Base-by-base conservation (phyloP, 2,113 vertebrate genomes). In the Callionymus lyra region DNA sequence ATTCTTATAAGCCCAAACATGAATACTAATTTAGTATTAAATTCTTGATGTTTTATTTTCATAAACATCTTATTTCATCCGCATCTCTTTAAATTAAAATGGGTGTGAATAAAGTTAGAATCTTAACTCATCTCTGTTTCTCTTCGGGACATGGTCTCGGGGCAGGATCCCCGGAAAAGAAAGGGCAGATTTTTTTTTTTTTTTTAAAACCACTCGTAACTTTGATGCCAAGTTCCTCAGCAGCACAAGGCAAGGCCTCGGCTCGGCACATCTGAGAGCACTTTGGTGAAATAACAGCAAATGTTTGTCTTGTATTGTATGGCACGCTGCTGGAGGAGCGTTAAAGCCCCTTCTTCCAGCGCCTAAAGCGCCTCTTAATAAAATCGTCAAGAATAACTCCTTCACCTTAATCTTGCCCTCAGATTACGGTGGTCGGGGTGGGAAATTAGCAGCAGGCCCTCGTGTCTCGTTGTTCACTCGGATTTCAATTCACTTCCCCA, bases 291-390 rank as follows among this genome's bases (percentile, higher is more conserved):
- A 87, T 85, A 87, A 88, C 84, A 85, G 77, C 82, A 84, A 82
- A 82, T 85, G 83, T 86, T 89, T 87, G 80, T 86, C 79, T 88
- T 86, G 84, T 86, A 88, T 87, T 85, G 82, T 83, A 84, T 87
- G 85, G 85, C 86, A 82, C 56, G 76, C 78, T 83, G 84, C 86
- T 81, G 74, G 77, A 76, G 70, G 82, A 85, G 82, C 76, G 78
- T 73, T 83, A 86, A 88, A 83, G 68, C 85, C 84, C 74, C 74
- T 84, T 85, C 80, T 85, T 77, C 82, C 68, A 79, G 59, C 51
- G 82, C 84, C 84, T 71, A 77, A 61, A 83, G 83, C 80, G 14
- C 78, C 79, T 79, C 83, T 86, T 87, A 87, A 88, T 88, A 86
- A 86, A 86, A 86, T 84, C 83, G 72, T 85, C 61, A 84, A 85